Evolutionary conservation across 2,113 vertebrate genomes (phyloP), one percentile per base, ranked within the genome.

Genomic region (Gopherus evgoodei): DNA sequence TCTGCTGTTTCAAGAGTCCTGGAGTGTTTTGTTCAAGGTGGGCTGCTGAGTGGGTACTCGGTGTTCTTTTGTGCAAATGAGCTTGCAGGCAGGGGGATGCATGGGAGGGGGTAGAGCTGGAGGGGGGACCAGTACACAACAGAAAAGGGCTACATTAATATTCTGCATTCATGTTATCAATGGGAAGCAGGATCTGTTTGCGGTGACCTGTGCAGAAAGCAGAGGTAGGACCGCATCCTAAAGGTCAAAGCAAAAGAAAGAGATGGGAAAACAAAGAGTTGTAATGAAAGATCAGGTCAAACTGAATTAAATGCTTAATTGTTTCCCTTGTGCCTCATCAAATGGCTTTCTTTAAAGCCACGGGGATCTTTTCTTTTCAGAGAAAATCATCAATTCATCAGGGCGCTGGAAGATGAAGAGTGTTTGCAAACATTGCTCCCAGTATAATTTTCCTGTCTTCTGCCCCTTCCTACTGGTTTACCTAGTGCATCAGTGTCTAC

Each of bases 1-100:
- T 96, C 91, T 95, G 97, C 98, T 96, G 96, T 88, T 95, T 96
- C 69, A 56, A 97, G 97, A 97, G 97, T 97, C 97, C 97, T 96
- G 95, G 96, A 97, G 97, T 95, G 96, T 96, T 98, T 97, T 97
- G 95, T 97, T 97, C 96, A 96, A 96, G 97, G 97, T 98, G 98
- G 97, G 98, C 97, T 97, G 97, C 96, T 96, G 96, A 97, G 97
- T 83, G 95, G 91, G 94, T 91, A 91, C 94, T 96, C 76, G 53
- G 94, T 93, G 96, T 95, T 94, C 95, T 80, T 96, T 92, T 88
- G 95, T 96, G 97, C 94, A 94, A 96, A 96, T 89, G 93, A 96
- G 95, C n/a, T 79, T 31, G 84, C 79, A 93, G 89, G 91, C 94
- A 50, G 94, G 89, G 83, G 56, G 81, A 38, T 72, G 85, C 54